Percentiles rank a stretch among this genome's conserved stretches.
Conservation (phyloP, 2,113 vertebrate species). For the Oncorhynchus mykiss region DNA sequence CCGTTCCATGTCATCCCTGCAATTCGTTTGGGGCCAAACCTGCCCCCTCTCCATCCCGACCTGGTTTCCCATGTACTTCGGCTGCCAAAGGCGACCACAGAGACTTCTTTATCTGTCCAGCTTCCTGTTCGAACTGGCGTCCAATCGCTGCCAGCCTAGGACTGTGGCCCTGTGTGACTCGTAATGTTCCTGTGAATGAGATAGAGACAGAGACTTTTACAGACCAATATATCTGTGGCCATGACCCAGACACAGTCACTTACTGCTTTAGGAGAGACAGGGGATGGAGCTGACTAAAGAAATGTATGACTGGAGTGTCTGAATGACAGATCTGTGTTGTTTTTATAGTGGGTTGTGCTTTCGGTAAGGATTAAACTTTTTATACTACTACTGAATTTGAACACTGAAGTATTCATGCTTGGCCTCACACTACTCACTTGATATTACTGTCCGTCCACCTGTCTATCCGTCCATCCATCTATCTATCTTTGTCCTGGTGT, state of each 20-base stretch:
- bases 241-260: not conserved
- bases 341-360: not conserved
- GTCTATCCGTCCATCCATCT: too few species aligned
- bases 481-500: too few species aligned
- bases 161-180: not conserved
- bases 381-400: too few species aligned
- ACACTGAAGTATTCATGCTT: too few species aligned
- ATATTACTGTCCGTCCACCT: too few species aligned
- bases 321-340: not conserved
- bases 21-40: too few species aligned
- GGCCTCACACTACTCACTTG: too few species aligned
- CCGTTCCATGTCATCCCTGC: not conserved
- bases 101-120: not conserved
- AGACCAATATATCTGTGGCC: not conserved
- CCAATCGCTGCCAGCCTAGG: not conserved
- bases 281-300: not conserved
- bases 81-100: not conserved
- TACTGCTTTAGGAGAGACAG: not conserved
- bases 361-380: not conserved
- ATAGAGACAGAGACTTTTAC: not conserved
- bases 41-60: not conserved
- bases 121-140: conserved; percentile 3
- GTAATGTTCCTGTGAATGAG: not conserved
- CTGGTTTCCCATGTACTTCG: not conserved
- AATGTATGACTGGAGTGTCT: not conserved